These are phyloP conservation scores for Craterocephalus amniculus DNA, from an alignment of 2,797 vertebrate species.

Conservation along the genomic window DNA sequence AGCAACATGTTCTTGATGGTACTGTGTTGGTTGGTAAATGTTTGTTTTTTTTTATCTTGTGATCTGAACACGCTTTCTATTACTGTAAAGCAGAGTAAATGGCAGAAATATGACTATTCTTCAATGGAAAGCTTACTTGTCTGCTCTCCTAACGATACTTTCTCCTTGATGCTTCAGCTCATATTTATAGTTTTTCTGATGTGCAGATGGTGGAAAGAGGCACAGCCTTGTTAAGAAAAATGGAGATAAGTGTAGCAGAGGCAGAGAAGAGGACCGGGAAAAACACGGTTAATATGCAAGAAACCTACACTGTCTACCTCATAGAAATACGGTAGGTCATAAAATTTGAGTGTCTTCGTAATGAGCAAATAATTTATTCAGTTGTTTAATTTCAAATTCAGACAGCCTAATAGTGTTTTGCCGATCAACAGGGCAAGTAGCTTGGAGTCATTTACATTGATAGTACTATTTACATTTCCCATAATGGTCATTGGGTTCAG, in stretches of 20 bases:
- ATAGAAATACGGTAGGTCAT: constrained; percentile 91
- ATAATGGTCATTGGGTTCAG: background rate
- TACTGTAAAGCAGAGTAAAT: background rate
- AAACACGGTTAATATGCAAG: constrained; percentile 95
- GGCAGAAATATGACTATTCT: too few relatives aligned
- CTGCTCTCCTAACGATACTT: too few relatives aligned
- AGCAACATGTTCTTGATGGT: background rate
- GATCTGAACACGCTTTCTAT: constrained; percentile 26
- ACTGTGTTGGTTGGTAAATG: background rate
- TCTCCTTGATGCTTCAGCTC: background rate
- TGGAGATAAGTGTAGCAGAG: constrained; percentile 95
- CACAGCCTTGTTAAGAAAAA: constrained; percentile 86
- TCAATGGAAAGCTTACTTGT: too few relatives aligned
- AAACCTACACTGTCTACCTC: constrained; percentile 97
- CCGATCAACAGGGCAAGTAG: background rate
- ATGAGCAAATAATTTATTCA: background rate
- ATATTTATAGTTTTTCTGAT: background rate
- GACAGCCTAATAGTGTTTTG: background rate
- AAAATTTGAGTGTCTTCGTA: background rate
- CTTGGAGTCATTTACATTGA: background rate
- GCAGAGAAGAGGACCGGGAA: constrained; percentile 96
- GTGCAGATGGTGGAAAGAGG: constrained; percentile 85
- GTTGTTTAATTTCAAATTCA: background rate
- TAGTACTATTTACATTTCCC: background rate
- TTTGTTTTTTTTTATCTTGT: constrained; percentile 10